A percentile compares a stretch with the other conserved stretches of the same genome.
Evolutionary conservation across 2,797 vertebrate genomes (phyloP).

Genomic region (Myotis findleyi): DNA sequence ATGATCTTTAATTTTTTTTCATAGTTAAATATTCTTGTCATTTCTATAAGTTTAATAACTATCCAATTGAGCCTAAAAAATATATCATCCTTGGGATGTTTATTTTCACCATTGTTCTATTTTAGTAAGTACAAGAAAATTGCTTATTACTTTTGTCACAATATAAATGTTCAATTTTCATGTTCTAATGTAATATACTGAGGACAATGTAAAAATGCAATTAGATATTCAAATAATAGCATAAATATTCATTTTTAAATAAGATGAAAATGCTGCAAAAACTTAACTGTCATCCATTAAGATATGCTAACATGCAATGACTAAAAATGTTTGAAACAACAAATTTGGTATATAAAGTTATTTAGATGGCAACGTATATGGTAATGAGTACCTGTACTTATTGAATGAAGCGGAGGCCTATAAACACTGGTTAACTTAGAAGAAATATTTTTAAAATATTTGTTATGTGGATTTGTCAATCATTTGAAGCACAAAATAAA

Average conservation of each 20-base stretch:
- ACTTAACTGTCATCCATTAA: neutral
- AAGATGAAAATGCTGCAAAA: neutral
- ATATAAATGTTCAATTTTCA: constrained; percentile 24
- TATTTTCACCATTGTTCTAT: constrained; percentile 7
- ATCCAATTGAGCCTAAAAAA: constrained; percentile 2
- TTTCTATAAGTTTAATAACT: neutral
- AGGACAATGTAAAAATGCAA: neutral
- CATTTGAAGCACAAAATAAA: neutral
- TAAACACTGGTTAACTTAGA: neutral
- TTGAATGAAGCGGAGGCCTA: neutral
- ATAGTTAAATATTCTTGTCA: neutral
- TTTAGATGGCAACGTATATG: neutral
- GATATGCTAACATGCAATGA: neutral
- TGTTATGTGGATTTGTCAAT: neutral
- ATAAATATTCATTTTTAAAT: neutral
- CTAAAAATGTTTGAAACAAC: neutral
- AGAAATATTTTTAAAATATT: neutral
- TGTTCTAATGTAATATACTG: neutral
- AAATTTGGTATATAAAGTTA: neutral
- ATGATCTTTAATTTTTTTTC: neutral
- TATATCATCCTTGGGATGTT: neutral
- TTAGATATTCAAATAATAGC: constrained; percentile 21
- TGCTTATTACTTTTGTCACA: neutral
- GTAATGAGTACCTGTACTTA: neutral
- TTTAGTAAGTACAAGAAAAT: constrained; percentile 23